Evolutionary conservation across 2,797 vertebrate species (phyloP).

Genomic region (Perodicticus potto): DNA sequence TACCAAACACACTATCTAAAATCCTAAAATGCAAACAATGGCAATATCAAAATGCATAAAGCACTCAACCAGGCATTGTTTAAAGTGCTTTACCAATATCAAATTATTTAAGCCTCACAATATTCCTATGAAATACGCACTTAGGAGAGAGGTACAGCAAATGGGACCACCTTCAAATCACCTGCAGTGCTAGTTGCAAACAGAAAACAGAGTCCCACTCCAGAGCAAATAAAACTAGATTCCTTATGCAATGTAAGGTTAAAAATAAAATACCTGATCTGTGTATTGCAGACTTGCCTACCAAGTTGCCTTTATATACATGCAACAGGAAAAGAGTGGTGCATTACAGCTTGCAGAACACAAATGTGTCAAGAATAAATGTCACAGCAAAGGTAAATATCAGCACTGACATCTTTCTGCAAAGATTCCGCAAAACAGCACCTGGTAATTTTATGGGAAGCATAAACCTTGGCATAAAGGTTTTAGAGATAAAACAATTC

Average conservation of each 20-base stretch:
- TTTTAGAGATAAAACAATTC: not conserved
- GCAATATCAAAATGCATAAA: not conserved
- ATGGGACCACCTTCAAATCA: not conserved
- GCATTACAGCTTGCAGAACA: rapidly evolving
- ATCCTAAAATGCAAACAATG: conserved; percentile 5
- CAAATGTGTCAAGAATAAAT: not conserved
- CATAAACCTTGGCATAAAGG: not conserved
- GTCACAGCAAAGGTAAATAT: not conserved
- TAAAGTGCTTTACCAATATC: not conserved
- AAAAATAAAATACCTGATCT: not conserved
- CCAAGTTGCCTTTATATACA: not conserved
- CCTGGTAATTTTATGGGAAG: not conserved
- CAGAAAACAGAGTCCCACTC: not conserved
- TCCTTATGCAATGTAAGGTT: not conserved
- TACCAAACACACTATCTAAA: not conserved
- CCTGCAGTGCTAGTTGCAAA: not conserved
- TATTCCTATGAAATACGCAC: not conserved
- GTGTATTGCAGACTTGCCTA: not conserved
- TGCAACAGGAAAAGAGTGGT: not conserved
- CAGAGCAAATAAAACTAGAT: not conserved
- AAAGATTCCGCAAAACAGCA: not conserved
- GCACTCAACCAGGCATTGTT: not conserved
- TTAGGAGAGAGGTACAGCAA: not conserved
- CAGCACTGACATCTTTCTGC: not conserved
- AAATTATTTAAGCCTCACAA: not conserved